phyloP scores from a whole-genome alignment of 1,140 invertebrate species.

The Heliconius eleuchia region DNA sequence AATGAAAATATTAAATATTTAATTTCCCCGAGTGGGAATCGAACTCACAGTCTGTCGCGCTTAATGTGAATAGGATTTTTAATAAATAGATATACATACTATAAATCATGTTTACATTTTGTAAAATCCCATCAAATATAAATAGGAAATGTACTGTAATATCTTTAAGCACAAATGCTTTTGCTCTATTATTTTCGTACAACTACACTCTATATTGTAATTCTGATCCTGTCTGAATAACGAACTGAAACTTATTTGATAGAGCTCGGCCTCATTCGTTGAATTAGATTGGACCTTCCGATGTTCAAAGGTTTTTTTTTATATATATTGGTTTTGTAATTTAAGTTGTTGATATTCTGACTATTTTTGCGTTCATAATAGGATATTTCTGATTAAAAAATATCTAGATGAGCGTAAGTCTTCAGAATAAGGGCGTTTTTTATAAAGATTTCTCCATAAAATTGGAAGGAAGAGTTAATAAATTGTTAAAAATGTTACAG shows the following conservation, averaged over 20 bases:
- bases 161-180: not conserved
- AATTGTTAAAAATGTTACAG: too few species aligned
- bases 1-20: too few species aligned
- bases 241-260: slow-evolving; percentile 19
- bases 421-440: not conserved
- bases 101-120: not conserved
- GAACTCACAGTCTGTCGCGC: not conserved
- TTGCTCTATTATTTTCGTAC: slow-evolving; percentile 1
- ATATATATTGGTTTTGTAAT: not conserved
- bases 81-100: too few species aligned
- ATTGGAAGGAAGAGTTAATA: too few species aligned
- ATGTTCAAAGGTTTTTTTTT: slow-evolving; percentile 8
- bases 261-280: slow-evolving; percentile 7
- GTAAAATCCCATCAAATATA: not conserved
- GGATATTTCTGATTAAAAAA: not conserved
- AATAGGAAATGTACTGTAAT: not conserved
- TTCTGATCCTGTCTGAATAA: not conserved
- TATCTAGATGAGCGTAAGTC: not conserved
- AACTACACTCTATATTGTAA: slow-evolving; percentile 3
- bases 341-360: not conserved
- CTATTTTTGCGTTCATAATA: not conserved
- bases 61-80: too few species aligned
- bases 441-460: too few species aligned
- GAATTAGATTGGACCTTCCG: slow-evolving; percentile 18
- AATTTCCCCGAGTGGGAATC: not conserved